Conservation (phyloP, 2,888 invertebrate species). For the Cryptus viduatorius region DNA sequence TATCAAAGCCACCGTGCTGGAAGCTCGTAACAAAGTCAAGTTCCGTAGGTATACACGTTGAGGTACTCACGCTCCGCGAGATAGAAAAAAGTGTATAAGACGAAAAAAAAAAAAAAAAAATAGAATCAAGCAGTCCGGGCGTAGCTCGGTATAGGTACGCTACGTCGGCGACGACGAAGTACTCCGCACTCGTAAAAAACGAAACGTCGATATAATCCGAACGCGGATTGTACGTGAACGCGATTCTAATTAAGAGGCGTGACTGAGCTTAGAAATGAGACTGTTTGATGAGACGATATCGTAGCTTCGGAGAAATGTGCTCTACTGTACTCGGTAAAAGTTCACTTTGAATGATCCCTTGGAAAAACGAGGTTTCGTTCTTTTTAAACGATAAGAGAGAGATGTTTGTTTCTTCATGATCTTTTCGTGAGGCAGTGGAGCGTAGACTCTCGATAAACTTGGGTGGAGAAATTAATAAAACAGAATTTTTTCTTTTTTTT, state of each 20-base stretch:
- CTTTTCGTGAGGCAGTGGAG: not conserved
- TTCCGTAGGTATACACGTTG: conserved; percentile 5
- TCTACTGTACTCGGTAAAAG: not conserved
- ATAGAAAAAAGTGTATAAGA: not conserved
- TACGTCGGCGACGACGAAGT: conserved; percentile 13
- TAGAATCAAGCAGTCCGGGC: not conserved
- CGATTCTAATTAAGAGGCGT: conserved; percentile 24
- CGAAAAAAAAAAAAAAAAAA: not conserved
- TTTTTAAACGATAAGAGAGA: not conserved
- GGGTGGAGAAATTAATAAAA: no score
- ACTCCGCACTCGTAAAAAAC: conserved; percentile 17
- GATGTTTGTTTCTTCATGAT: not conserved
- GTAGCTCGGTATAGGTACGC: not conserved
- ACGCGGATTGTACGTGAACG: conserved; percentile 9
- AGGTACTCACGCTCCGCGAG: not conserved
- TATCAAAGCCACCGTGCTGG: not conserved
- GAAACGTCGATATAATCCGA: conserved; percentile 13
- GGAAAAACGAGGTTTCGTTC: not conserved
- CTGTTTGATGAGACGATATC: not conserved
- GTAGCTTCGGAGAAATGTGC: not conserved
- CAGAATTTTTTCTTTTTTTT: no score
- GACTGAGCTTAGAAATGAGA: conserved; percentile 20
- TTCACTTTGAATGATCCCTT: not conserved
- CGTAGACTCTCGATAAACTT: no score
- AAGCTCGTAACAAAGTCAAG: conserved; percentile 16